A percentile compares a stretch with the other conserved stretches of the same genome.
Conservation (phyloP, 2,113 vertebrate genomes). For the Spheniscus mendiculus region DNA sequence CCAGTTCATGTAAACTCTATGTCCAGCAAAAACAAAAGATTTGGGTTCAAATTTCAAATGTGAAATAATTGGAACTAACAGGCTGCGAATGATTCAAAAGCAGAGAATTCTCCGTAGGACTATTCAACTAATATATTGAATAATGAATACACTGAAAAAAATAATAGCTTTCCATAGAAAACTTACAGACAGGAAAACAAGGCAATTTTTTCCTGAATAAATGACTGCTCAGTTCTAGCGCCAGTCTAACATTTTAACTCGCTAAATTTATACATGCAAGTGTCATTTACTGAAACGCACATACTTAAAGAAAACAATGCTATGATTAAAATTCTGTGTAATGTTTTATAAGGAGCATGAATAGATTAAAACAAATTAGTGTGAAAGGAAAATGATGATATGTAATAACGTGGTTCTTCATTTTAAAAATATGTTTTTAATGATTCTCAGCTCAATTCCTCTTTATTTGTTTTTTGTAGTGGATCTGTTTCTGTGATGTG, state of each 20-base stretch:
- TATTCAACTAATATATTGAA: background rate
- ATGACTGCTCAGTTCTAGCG: background rate
- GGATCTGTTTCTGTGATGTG: background rate
- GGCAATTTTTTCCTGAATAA: background rate
- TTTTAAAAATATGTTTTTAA: conserved; percentile 11
- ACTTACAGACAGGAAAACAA: conserved; percentile 26
- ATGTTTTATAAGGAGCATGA: background rate
- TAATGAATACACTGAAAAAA: background rate
- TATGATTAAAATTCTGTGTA: background rate
- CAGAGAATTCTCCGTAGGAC: background rate
- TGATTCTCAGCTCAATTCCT: background rate
- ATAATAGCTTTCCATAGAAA: background rate
- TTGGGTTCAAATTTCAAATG: conserved; percentile 23
- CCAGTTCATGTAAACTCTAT: background rate
- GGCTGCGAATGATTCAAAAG: conserved; percentile 24
- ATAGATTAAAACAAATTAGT: conserved; percentile 5
- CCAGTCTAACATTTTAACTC: conserved; percentile 4
- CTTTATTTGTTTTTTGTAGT: background rate
- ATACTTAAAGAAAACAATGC: conserved; percentile 1
- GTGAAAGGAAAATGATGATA: background rate
- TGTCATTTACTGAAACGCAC: background rate
- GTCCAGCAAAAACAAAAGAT: background rate
- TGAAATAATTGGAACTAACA: conserved; percentile 9
- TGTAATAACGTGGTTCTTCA: background rate
- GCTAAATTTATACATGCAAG: background rate